These are phyloP conservation scores for Papilio protenor DNA, from an alignment of 2,888 invertebrate genomes.

Conservation along the genomic window DNA sequence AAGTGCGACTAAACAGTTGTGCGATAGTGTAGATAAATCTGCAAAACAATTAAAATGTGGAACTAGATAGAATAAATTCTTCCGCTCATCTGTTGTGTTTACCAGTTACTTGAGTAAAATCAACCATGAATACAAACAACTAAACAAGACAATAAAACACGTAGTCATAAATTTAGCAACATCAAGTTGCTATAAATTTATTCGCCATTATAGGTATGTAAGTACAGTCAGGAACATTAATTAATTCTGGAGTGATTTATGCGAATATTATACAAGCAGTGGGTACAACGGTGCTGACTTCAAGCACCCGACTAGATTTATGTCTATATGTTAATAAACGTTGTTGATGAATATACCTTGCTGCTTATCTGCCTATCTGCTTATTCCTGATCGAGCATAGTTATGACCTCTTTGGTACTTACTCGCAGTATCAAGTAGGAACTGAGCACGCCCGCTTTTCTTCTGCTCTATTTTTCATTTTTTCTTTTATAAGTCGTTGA, in stretches of 20 bases:
- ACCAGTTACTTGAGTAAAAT: not conserved
- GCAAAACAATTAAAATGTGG: not conserved
- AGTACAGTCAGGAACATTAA: constrained; percentile 66
- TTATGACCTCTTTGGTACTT: not conserved
- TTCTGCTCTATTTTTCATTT: not conserved
- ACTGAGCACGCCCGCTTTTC: not conserved
- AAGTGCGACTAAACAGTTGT: no score
- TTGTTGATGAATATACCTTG: constrained; percentile 60
- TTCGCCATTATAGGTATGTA: constrained; percentile 48
- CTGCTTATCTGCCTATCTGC: constrained; percentile 42
- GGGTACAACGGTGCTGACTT: constrained; percentile 57
- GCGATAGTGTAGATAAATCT: no score
- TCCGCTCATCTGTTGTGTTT: constrained; percentile 1
- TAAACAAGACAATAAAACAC: constrained; percentile 12
- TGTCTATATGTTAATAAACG: constrained; percentile 66
- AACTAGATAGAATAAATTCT: not conserved
- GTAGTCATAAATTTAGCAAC: constrained; percentile 34
- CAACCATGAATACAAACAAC: constrained; percentile 11
- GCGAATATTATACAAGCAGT: constrained; percentile 74
- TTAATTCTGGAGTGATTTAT: constrained; percentile 79
- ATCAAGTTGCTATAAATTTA: constrained; percentile 17
- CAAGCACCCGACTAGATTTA: constrained; percentile 63
- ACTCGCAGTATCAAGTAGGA: not conserved
- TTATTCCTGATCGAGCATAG: not conserved
- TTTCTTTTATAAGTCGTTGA: not conserved